These are phyloP conservation scores for Papilio glaucus DNA, from an alignment of 1,140 invertebrate genomes.

Conservation along the genomic window DNA sequence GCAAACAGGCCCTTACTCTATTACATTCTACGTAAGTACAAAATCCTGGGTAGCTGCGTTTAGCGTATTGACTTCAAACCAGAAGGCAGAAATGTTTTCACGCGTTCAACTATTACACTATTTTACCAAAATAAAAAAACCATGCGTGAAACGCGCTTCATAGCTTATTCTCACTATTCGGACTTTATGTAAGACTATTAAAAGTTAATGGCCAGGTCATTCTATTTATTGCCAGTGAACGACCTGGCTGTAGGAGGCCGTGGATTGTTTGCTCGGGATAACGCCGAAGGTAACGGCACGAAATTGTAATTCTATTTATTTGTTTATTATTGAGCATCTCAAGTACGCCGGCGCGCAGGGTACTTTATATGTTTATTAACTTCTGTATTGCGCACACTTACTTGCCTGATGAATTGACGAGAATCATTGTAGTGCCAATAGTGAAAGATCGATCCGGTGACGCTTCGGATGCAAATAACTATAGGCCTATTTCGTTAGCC, in stretches of 20 bases:
- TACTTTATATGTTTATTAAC: too few species aligned
- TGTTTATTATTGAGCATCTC: neutral
- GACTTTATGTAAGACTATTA: slow-evolving; percentile 29
- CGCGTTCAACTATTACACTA: neutral
- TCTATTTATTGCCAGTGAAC: slow-evolving; percentile 30
- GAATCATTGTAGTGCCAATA: too few species aligned
- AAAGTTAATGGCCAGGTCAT: slow-evolving; percentile 34
- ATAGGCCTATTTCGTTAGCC: too few species aligned
- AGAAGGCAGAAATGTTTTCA: neutral
- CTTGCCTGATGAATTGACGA: too few species aligned
- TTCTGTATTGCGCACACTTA: too few species aligned
- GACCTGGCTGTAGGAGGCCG: slow-evolving; percentile 1
- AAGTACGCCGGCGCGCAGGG: too few species aligned
- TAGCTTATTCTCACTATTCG: slow-evolving; percentile 24
- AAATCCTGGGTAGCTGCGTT: neutral
- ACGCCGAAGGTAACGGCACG: neutral
- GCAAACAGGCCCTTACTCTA: too few species aligned
- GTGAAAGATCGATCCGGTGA: too few species aligned
- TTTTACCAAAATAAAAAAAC: slow-evolving; percentile 11
- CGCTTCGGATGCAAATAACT: too few species aligned
- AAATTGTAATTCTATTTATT: slow-evolving; percentile 3
- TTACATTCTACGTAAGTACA: neutral
- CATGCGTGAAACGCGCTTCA: slow-evolving; percentile 1
- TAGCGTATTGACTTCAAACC: neutral
- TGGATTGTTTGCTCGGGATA: slow-evolving; percentile 1